Evolutionary conservation across 1,140 invertebrate species (phyloP).

Genomic region (Apis dorsata): DNA sequence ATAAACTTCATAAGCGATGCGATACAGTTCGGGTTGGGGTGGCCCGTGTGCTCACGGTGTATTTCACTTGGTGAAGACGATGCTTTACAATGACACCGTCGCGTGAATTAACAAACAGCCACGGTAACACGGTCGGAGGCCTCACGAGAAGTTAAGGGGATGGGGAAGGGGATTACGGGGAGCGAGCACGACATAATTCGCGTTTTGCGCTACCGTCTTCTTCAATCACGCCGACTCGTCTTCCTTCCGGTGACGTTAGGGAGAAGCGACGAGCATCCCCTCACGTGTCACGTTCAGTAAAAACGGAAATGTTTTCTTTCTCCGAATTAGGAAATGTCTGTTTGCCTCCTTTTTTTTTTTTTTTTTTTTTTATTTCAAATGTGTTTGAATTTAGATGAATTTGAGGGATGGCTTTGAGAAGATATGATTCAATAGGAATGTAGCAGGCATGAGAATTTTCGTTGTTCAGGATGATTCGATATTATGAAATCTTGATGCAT

Average conservation of each 20-base stretch:
- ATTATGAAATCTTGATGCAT: too few species aligned
- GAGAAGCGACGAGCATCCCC: background rate
- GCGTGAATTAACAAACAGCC: constrained; percentile 65
- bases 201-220: constrained; percentile 9
- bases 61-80: constrained; percentile 60
- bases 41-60: background rate
- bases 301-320: background rate
- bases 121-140: constrained; percentile 7
- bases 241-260: background rate
- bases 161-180: constrained; percentile 51
- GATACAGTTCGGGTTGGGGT: constrained; percentile 41
- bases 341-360: too few species aligned
- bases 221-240: background rate
- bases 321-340: background rate
- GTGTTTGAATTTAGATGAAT: background rate
- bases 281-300: background rate
- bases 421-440: background rate
- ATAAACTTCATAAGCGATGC: constrained; percentile 57
- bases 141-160: constrained; percentile 45
- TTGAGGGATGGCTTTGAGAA: background rate
- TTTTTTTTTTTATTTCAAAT: background rate
- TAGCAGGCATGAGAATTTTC: background rate
- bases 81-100: constrained; percentile 62
- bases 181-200: constrained; percentile 55
- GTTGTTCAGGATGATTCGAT: background rate